These are phyloP conservation scores for Siniperca undulata DNA, from an alignment of 2,797 vertebrate species.

Conservation along the genomic window DNA sequence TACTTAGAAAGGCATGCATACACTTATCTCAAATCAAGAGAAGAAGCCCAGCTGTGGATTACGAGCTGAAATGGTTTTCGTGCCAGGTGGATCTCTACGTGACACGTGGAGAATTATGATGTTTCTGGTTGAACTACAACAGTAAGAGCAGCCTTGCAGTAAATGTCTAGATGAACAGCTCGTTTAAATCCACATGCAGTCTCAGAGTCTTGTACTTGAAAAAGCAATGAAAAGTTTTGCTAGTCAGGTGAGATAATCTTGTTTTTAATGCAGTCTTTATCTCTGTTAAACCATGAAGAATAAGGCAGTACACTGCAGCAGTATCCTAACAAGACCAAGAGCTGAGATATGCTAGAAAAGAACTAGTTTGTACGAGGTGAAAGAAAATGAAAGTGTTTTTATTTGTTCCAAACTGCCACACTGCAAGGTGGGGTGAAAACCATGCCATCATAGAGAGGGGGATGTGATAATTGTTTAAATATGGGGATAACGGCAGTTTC, in stretches of 20 bases:
- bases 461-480: no score
- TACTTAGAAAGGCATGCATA: background rate
- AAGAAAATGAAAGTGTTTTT: background rate
- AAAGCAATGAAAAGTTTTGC: background rate
- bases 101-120: background rate
- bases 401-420: no score
- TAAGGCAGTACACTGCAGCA: background rate
- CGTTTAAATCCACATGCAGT: background rate
- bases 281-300: background rate
- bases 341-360: background rate
- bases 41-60: background rate
- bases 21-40: slow-evolving; percentile 8
- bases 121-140: background rate
- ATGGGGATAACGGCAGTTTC: background rate
- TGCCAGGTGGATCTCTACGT: background rate
- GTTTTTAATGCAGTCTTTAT: background rate
- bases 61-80: background rate
- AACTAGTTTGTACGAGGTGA: background rate
- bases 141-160: background rate
- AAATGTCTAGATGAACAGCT: background rate
- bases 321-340: background rate
- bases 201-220: background rate
- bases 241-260: background rate
- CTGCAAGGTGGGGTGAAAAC: no score
- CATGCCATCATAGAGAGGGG: no score